Evolutionary conservation across 2,888 invertebrate genomes (phyloP), one percentile per base, ranked within the genome.

Genomic region (Zygogramma bicolorata): DNA sequence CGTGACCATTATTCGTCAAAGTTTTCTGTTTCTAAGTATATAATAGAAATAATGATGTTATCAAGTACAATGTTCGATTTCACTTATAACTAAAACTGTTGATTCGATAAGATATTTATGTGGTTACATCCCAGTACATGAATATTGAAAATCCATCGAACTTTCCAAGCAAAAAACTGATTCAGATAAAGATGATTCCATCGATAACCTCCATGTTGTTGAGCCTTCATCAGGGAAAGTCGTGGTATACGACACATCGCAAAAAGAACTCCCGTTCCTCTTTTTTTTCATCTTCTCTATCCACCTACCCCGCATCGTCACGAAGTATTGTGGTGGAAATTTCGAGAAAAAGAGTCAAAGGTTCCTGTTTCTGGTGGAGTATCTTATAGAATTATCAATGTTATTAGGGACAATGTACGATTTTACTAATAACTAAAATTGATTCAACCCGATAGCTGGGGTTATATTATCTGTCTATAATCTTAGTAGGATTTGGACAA

Each of bases 251-350:
- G 65, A 72, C 70, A 75, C 75, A 71, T 71, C 61, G 66, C 72
- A 72, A 72, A 75, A 75, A 72, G 60, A 70, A 57, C 70, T 31
- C 57, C 58, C 25, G 10, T 20, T 20, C 7, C n/a, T 40, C n/a
- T 40, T 60, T 65, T 68, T 65, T 65, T 68, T 65, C 53, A 59
- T 77, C 77, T n/a, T n/a, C n/a, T n/a, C 88, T 86, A 88, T 58
- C 88, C 86, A 88, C 65, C 76, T 88, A 65, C 66, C 34, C 88
- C 88, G 88, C 81, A 67, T 59, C 69, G 69, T 67, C 53, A 31
- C 25, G 27, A 53, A 53, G 53, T 53, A 27, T 53, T 53, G 53
- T 53, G 53, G 5, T 27, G 46, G 49, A 57, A 60, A 63, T 66
- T 60, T 59, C 15, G 57, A 61, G 27, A 34, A 71, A 68, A 73